Percentiles rank a stretch among this genome's conserved stretches.
These are phyloP conservation scores for Formicarius rufipectus DNA, from an alignment of 2,113 vertebrate genomes.

Conservation along the genomic window DNA sequence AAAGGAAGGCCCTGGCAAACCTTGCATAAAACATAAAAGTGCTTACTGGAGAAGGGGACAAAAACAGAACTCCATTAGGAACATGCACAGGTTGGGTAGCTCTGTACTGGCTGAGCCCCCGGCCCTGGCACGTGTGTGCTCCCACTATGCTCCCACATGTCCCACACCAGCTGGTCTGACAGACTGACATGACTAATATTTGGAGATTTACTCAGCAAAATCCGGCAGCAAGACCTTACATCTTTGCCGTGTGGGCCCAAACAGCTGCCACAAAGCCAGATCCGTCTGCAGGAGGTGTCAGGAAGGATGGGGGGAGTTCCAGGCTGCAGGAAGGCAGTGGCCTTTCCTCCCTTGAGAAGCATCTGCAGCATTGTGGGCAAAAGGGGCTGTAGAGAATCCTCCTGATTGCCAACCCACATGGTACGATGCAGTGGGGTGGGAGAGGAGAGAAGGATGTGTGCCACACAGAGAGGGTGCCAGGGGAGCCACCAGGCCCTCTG, in stretches of 20 bases:
- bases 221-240: neutral
- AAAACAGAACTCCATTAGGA: neutral
- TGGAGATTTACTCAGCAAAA: neutral
- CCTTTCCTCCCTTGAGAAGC: neutral
- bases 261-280: neutral
- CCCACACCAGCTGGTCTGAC: neutral
- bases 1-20: neutral
- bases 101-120: neutral
- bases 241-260: neutral
- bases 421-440: accelerated
- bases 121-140: accelerated
- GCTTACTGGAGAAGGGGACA: neutral
- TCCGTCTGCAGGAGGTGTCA: neutral
- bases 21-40: neutral
- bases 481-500: neutral
- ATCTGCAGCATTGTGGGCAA: neutral
- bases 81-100: neutral
- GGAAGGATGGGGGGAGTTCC: neutral
- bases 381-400: neutral
- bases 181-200: neutral
- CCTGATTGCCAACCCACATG: accelerated
- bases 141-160: accelerated
- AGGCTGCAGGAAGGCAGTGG: accelerated
- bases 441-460: neutral
- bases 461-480: neutral